Conservation (phyloP, 2,888 invertebrate genomes). For the Drosophila formosana region DNA sequence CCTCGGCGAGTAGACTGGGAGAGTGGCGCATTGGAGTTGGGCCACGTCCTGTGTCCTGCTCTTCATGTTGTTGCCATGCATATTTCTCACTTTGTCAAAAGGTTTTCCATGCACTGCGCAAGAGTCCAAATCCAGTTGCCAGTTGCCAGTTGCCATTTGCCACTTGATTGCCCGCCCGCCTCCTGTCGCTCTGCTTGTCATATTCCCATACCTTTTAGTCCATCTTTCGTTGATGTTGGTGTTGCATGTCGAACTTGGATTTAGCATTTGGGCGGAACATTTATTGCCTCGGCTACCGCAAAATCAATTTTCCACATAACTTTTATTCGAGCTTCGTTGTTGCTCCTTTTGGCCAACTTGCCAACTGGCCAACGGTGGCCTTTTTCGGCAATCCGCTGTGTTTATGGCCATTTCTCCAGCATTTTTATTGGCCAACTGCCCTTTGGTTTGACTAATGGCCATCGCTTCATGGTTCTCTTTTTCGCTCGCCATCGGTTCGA, state of each 20-base stretch:
- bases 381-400: conserved; percentile 50
- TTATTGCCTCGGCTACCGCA: conserved; percentile 74
- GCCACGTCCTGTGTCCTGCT: conserved; percentile 17
- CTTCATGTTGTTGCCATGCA: conserved; percentile 59
- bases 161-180: conserved; percentile 28
- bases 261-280: conserved; percentile 67
- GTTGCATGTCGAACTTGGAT: conserved; percentile 54
- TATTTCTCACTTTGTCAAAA: conserved; percentile 75
- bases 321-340: conserved; percentile 41
- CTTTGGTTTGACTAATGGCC: conserved; percentile 63
- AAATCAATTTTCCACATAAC: conserved; percentile 74
- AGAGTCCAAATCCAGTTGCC: conserved; percentile 52
- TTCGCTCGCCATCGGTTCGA: not conserved
- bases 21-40: not conserved
- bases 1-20: conserved; percentile 8
- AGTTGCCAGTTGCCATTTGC: conserved; percentile 17
- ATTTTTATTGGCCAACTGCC: conserved; percentile 67
- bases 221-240: conserved; percentile 18
- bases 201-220: not conserved
- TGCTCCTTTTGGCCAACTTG: conserved; percentile 20
- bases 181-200: not conserved
- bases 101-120: conserved; percentile 59
- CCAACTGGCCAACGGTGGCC: conserved; percentile 27
- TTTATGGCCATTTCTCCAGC: conserved; percentile 63
- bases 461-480: conserved; percentile 15